Percentiles rank a stretch among this genome's conserved stretches.
These are phyloP conservation scores for Halichoerus grypus DNA, from an alignment of 2,113 vertebrate genomes.

Conservation along the genomic window DNA sequence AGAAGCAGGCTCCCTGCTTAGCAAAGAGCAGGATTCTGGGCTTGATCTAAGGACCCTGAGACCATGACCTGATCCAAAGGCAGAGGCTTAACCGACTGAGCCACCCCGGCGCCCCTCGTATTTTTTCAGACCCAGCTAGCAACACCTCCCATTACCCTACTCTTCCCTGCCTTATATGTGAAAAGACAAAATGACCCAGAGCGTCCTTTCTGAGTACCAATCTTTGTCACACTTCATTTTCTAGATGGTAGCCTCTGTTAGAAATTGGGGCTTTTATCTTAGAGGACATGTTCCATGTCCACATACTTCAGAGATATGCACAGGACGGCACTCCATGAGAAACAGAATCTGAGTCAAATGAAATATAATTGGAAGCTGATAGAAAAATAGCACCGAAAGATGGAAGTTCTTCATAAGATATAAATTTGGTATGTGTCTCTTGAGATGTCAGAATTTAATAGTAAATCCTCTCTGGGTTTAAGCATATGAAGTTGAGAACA, in stretches of 20 bases:
- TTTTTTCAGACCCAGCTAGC: neutral
- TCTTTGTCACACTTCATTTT: neutral
- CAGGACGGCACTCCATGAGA: neutral
- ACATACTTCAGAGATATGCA: neutral
- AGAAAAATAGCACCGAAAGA: neutral
- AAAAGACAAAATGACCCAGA: neutral
- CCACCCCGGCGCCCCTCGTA: neutral
- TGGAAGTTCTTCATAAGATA: neutral
- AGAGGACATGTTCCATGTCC: neutral
- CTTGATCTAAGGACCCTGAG: no score
- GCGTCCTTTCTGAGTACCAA: neutral
- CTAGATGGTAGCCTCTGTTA: neutral
- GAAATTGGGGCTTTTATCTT: neutral
- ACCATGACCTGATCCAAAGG: no score
- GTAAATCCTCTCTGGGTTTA: neutral
- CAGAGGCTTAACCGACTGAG: no score
- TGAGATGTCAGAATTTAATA: neutral
- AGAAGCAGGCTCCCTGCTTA: no score
- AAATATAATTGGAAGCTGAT: conserved; percentile 3
- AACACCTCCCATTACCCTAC: neutral
- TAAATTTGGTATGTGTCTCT: neutral
- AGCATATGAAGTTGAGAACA: neutral
- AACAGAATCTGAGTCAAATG: neutral
- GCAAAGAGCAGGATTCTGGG: no score
- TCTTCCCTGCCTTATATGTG: neutral